These are phyloP conservation scores for Synanthedon andrenaeformis DNA, from an alignment of 2,888 invertebrate species.

Conservation along the genomic window DNA sequence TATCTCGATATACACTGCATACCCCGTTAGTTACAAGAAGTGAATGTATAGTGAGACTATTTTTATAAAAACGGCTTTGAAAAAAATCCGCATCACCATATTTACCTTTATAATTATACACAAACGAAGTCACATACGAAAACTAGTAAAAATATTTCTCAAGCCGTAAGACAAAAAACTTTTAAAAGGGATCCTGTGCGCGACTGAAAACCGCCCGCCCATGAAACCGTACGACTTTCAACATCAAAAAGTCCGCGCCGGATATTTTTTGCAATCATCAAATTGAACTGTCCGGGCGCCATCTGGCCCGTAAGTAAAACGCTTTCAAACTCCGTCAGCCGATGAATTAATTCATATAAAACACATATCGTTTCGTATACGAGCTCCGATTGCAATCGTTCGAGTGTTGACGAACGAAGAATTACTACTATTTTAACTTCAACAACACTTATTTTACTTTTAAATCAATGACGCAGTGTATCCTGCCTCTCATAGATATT, in stretches of 20 bases:
- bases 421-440: neutral
- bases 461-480: neutral
- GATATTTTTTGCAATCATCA: constrained; percentile 64
- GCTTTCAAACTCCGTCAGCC: constrained; percentile 58
- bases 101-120: too few species aligned
- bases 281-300: constrained; percentile 66
- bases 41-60: too few species aligned
- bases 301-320: constrained; percentile 67
- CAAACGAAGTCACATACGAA: neutral
- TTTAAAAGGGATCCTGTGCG: neutral
- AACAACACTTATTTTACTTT: neutral
- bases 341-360: constrained; percentile 69
- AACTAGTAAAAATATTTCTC: too few species aligned
- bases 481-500: neutral
- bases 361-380: constrained; percentile 38
- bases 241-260: constrained; percentile 54
- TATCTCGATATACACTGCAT: too few species aligned
- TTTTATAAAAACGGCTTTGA: too few species aligned
- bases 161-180: too few species aligned
- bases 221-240: constrained; percentile 13
- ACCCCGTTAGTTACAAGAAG: too few species aligned
- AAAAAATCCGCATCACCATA: too few species aligned
- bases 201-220: constrained; percentile 23
- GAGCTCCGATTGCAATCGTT: constrained; percentile 17
- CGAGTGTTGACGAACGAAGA: constrained; percentile 4